These are phyloP conservation scores for Corvus moneduloides DNA, from an alignment of 2,113 vertebrate genomes.

Conservation along the genomic window DNA sequence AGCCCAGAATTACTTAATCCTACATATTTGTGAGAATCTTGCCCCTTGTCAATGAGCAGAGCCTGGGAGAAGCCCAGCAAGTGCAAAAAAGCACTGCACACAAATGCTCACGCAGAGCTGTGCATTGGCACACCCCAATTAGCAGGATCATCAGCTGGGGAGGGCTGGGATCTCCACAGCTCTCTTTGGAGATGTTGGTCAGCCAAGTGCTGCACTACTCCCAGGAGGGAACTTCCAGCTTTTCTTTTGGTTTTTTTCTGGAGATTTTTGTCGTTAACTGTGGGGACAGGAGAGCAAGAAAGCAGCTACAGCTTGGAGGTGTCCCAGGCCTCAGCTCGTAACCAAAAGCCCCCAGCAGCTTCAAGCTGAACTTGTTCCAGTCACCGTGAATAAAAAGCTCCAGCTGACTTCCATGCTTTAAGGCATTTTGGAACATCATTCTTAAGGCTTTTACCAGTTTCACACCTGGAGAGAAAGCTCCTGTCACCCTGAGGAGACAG, in stretches of 20 bases:
- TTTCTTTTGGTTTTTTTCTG: neutral
- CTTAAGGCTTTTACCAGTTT: neutral
- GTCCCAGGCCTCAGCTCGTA: neutral
- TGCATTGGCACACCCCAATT: neutral
- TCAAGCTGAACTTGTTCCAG: neutral
- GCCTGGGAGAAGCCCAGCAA: neutral
- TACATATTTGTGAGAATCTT: neutral
- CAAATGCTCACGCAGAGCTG: neutral
- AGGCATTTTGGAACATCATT: neutral
- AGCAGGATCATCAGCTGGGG: neutral
- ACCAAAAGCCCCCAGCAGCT: neutral
- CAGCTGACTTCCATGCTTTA: neutral
- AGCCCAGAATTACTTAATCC: neutral
- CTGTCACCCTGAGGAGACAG: neutral
- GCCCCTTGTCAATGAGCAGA: neutral
- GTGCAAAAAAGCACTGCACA: neutral
- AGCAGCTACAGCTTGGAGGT: neutral
- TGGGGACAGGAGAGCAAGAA: neutral
- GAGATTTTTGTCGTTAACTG: neutral
- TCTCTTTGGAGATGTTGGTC: neutral
- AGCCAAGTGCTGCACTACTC: neutral
- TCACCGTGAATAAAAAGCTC: neutral
- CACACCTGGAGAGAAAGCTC: neutral
- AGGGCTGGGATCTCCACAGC: neutral
- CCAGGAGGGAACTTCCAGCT: neutral